Conservation (phyloP, 2,888 invertebrate species). For the Nephrocerus scutellatus region DNA sequence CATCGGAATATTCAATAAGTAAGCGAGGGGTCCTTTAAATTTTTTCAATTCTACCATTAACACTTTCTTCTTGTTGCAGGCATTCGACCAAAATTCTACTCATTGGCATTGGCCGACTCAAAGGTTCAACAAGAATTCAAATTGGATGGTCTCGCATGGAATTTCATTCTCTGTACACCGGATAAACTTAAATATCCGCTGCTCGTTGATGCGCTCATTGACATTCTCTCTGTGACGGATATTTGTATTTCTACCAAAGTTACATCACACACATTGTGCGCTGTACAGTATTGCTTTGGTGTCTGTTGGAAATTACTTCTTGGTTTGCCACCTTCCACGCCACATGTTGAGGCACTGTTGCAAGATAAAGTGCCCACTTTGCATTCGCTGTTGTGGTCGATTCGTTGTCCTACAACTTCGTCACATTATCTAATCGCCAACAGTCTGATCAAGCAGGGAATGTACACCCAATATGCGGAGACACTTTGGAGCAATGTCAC, state of each 20-base stretch:
- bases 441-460: slow-evolving; percentile 81
- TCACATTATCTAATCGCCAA: slow-evolving; percentile 82
- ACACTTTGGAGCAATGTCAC: slow-evolving; percentile 44
- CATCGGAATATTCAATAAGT: slow-evolving; percentile 45
- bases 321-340: slow-evolving; percentile 81
- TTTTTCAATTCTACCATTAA: slow-evolving; percentile 42
- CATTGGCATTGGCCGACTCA: slow-evolving; percentile 68
- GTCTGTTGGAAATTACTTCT: slow-evolving; percentile 60
- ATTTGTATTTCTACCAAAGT: slow-evolving; percentile 51
- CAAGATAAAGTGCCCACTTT: slow-evolving; percentile 64
- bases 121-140: slow-evolving; percentile 73
- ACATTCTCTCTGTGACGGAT: slow-evolving; percentile 74
- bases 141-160: slow-evolving; percentile 85
- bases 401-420: slow-evolving; percentile 74
- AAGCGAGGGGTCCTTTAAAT: slow-evolving; percentile 16
- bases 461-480: slow-evolving; percentile 68
- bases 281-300: slow-evolving; percentile 84
- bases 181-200: slow-evolving; percentile 85
- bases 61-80: slow-evolving; percentile 44
- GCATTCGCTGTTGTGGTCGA: slow-evolving; percentile 85
- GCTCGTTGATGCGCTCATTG: slow-evolving; percentile 76
- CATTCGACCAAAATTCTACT: slow-evolving; percentile 88
- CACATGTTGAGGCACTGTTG: slow-evolving; percentile 75
- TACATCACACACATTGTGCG: slow-evolving; percentile 62
- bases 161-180: slow-evolving; percentile 86